Conservation (phyloP, 2,113 vertebrate species). For the Neotoma lepida region DNA sequence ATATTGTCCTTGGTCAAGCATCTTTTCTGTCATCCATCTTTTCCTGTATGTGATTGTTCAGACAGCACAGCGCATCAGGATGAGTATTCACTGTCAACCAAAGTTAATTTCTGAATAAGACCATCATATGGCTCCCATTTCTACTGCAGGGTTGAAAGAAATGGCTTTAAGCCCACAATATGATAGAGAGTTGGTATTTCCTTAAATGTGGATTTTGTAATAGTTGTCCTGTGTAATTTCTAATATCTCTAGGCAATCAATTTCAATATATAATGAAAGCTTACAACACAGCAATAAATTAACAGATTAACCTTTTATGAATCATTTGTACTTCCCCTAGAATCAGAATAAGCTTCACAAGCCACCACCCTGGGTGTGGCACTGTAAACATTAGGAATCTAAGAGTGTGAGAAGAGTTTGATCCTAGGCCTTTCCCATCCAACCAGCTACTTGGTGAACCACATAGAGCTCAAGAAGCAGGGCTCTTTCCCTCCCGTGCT, state of each 20-base stretch:
- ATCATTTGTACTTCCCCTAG: background rate
- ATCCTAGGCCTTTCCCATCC: background rate
- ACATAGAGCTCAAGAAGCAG: background rate
- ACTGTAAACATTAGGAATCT: background rate
- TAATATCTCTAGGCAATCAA: background rate
- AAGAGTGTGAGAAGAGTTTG: background rate
- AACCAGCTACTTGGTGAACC: background rate
- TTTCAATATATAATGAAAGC: background rate
- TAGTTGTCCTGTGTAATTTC: background rate
- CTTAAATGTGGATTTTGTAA: constrained; percentile 23
- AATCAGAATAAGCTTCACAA: background rate
- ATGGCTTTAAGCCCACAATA: background rate
- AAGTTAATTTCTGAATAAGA: background rate
- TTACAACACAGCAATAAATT: background rate
- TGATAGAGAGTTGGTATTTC: background rate
- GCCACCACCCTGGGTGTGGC: background rate
- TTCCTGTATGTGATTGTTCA: background rate
- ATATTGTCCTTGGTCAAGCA: background rate
- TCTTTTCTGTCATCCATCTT: background rate
- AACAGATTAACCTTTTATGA: background rate
- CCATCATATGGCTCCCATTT: background rate
- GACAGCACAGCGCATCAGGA: background rate
- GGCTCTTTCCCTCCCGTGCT: background rate
- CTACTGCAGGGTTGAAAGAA: constrained; percentile 5
- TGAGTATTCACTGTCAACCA: background rate